Evolutionary conservation across 2,888 invertebrate species (phyloP).

Genomic region (Tyria jacobaeae): DNA sequence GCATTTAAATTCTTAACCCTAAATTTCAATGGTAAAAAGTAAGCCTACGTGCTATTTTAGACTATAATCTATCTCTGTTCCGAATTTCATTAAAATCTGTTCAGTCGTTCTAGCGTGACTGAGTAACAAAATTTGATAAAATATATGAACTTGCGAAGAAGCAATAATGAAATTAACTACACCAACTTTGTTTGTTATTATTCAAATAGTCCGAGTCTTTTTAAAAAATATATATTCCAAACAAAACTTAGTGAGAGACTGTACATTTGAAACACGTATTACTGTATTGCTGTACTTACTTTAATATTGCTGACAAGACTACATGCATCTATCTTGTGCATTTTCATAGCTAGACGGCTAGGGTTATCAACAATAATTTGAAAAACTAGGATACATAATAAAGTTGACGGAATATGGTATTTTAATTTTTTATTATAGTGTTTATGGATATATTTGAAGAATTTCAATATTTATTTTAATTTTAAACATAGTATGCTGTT

Average conservation of each 20-base stretch:
- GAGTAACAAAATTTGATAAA: no score
- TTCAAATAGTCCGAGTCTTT: neutral
- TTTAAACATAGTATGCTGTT: no score
- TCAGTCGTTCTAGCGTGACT: no score
- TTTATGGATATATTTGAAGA: no score
- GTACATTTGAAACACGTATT: neutral
- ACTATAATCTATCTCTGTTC: no score
- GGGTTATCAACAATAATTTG: slow-evolving; percentile 5
- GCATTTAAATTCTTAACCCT: neutral
- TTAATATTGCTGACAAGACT: slow-evolving; percentile 11
- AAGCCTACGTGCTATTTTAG: no score
- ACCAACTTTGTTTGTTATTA: neutral
- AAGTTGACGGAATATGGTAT: no score
- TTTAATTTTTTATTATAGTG: no score
- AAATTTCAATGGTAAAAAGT: no score
- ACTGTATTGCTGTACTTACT: neutral
- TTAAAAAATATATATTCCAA: neutral
- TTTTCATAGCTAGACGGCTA: neutral
- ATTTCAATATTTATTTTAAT: no score
- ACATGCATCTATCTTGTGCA: neutral
- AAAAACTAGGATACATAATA: no score
- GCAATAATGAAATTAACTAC: neutral
- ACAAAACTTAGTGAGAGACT: neutral
- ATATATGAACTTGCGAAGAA: neutral
- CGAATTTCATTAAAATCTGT: no score